A percentile compares a stretch with the other conserved stretches of the same genome.
Conservation (phyloP, 2,888 invertebrate genomes). For the Pammene aurita region DNA sequence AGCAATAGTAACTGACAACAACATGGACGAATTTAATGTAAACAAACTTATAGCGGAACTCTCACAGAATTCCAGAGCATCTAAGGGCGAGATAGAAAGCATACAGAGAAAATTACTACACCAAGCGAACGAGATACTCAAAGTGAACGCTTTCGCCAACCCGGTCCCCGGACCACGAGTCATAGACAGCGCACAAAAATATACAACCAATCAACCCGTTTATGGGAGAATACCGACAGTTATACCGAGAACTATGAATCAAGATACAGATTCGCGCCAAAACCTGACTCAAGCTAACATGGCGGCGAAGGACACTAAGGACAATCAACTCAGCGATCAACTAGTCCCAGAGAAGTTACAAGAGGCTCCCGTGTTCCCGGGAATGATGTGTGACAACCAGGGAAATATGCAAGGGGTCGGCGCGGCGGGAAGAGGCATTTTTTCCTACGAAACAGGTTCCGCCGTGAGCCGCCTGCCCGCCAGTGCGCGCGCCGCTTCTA, state of each 20-base stretch:
- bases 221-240: conserved; percentile 67
- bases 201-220: conserved; percentile 59
- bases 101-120: conserved; percentile 74
- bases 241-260: conserved; percentile 57
- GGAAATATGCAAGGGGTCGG: conserved; percentile 78
- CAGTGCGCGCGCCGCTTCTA: conserved; percentile 81
- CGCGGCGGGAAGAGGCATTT: conserved; percentile 74
- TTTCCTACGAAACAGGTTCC: conserved; percentile 85
- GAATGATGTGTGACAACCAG: conserved; percentile 71
- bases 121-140: conserved; percentile 78
- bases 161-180: conserved; percentile 61
- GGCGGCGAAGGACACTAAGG: conserved; percentile 53
- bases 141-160: conserved; percentile 76
- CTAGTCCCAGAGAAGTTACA: conserved; percentile 78
- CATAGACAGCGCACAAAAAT: conserved; percentile 68
- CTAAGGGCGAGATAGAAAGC: conserved; percentile 74
- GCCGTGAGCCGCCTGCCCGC: conserved; percentile 83
- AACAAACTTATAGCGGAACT: conserved; percentile 75
- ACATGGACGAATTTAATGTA: conserved; percentile 72
- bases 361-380: conserved; percentile 60
- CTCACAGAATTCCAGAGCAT: conserved; percentile 74
- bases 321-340: conserved; percentile 68
- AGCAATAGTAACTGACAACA: conserved; percentile 46
- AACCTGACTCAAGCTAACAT: conserved; percentile 49
- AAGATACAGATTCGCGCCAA: conserved; percentile 55